Evolutionary conservation across 2,113 vertebrate genomes (phyloP).

Genomic region (Cololabis saira): DNA sequence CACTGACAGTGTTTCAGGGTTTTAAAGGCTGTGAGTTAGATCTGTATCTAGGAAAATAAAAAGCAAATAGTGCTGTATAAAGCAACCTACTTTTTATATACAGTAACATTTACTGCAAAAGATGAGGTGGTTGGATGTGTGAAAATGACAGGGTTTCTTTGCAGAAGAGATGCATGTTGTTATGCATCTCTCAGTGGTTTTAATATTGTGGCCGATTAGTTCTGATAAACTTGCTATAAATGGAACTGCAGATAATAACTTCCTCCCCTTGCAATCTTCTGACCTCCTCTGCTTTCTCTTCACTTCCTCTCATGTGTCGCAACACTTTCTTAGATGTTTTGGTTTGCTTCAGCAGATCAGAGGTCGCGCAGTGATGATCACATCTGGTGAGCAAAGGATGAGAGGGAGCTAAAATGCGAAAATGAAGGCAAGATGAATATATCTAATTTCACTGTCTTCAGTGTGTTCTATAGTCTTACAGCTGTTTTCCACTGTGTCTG

Average conservation of each 20-base stretch:
- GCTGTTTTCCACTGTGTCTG: constrained; percentile 64
- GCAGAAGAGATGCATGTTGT: background rate
- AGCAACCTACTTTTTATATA: too few relatives aligned
- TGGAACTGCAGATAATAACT: background rate
- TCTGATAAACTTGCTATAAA: background rate
- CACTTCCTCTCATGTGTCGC: background rate
- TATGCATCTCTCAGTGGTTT: background rate
- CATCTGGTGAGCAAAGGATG: constrained; percentile 14
- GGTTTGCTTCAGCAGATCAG: constrained; percentile 31
- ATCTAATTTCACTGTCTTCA: constrained; percentile 56
- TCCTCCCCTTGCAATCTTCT: background rate
- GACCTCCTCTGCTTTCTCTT: background rate
- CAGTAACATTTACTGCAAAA: too few relatives aligned
- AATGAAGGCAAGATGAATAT: constrained; percentile 60
- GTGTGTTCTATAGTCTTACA: constrained; percentile 66
- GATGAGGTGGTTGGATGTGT: too few relatives aligned
- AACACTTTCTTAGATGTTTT: rapidly evolving
- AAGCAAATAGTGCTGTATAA: too few relatives aligned
- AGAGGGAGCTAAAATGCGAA: constrained; percentile 30
- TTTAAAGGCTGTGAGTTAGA: background rate
- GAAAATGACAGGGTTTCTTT: too few relatives aligned
- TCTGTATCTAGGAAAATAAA: too few relatives aligned
- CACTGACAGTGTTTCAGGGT: background rate
- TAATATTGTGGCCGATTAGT: background rate
- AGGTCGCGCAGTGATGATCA: constrained; percentile 19